Evolutionary conservation across 2,888 invertebrate genomes (phyloP), one percentile per base, ranked within the genome.

Genomic region (Micropterix aruncella): DNA sequence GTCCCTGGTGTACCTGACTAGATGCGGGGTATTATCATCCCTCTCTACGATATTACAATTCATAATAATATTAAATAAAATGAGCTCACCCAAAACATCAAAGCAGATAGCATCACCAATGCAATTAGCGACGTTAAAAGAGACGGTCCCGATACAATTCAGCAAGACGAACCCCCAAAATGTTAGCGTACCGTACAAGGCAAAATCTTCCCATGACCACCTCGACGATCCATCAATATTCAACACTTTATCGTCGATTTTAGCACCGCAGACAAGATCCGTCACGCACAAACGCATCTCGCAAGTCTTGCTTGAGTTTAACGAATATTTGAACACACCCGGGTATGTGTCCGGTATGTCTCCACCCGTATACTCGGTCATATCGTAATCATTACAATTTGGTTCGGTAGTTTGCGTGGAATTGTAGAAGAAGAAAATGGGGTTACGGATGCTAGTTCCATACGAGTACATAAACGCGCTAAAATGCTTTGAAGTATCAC

Each of bases 61-160:
- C n/a, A n/a, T n/a, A n/a, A n/a, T n/a, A n/a, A 47, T 39, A 38
- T 16, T 16, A 19, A 43, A 42, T 16, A 14, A 14, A 42, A 37
- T 9, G 27, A 37, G 60, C 68, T 66, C 60, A 78, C 87, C 88
- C 37, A 94, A 69, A 17, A 89, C 77, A 61, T 92, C 88, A 56
- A 92, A 92, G 59, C 91, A 90, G 19, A 93, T 82, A 1, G 92
- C 90, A 61, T 94, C 94, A 37, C 87, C 85, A 37, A 93, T 81
- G 40, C 85, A 88, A 55, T 91, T 86, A 19, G 82, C 78, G 0
- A 93, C 90, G 59, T 88, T 89, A 56, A 83, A 89, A 2, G 83
- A 82, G 46, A 88, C 82, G 2, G 79, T 83, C 18, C 87, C 87
- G 1, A 83, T 50, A 38, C 81, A 80, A 71, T 85, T 77, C 16